These are phyloP conservation scores for Halcyon badia DNA, from an alignment of 2,797 vertebrate genomes.

Conservation along the genomic window DNA sequence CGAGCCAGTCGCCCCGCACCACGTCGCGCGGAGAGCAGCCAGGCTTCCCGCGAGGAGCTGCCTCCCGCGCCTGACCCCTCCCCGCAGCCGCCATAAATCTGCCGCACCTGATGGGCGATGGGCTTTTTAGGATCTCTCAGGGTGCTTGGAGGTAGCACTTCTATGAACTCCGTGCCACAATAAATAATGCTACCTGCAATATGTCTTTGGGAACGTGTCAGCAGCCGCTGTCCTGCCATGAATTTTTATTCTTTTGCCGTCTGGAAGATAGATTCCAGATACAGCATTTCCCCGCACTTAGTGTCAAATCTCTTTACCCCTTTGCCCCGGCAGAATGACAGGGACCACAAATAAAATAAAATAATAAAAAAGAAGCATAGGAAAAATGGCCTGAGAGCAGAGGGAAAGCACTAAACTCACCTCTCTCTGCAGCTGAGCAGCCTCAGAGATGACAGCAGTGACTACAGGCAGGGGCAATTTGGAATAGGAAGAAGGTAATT, in stretches of 20 bases:
- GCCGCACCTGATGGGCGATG: conserved; percentile 86
- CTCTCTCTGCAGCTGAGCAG: conserved; percentile 4
- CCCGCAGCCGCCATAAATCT: conserved; percentile 82
- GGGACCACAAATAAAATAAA: conserved; percentile 86
- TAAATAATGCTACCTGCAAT: conserved; percentile 89
- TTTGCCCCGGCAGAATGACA: conserved; percentile 83
- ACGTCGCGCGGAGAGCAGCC: conserved; percentile 73
- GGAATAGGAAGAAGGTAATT: neutral
- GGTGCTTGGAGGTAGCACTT: conserved; percentile 87
- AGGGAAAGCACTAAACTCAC: conserved; percentile 52
- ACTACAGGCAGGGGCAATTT: neutral
- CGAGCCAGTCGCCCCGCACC: conserved; percentile 60
- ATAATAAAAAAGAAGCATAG: conserved; percentile 75
- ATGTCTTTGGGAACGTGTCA: conserved; percentile 86
- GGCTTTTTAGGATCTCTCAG: conserved; percentile 89
- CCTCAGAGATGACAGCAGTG: conserved; percentile 3
- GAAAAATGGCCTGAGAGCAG: conserved; percentile 76
- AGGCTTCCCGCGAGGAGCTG: conserved; percentile 72
- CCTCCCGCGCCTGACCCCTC: conserved; percentile 79
- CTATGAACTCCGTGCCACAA: conserved; percentile 86
- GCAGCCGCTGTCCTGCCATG: conserved; percentile 83
- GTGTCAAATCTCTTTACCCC: conserved; percentile 87
- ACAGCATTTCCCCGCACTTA: conserved; percentile 83
- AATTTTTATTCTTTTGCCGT: conserved; percentile 86
- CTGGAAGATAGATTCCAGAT: conserved; percentile 88